phyloP scores from a whole-genome alignment of 2,113 vertebrate species.

The Stegostoma tigrinum region DNA sequence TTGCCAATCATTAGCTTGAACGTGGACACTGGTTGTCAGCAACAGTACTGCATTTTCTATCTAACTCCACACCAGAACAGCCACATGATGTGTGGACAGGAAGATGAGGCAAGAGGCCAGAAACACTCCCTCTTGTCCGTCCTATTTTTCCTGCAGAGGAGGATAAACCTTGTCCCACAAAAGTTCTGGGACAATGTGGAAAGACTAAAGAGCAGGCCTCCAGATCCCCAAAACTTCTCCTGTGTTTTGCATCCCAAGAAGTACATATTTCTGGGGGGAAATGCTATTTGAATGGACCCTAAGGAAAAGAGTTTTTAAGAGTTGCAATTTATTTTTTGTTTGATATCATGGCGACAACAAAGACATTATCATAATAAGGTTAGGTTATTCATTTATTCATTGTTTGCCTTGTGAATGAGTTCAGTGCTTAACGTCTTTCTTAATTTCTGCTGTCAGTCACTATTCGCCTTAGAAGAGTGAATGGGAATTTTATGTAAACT shows the following conservation, averaged over 20 bases:
- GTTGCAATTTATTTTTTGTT: neutral
- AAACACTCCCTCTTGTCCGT: neutral
- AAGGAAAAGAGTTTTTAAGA: neutral
- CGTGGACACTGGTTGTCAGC: neutral
- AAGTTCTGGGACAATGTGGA: neutral
- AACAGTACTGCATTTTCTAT: too few species aligned
- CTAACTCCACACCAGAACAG: neutral
- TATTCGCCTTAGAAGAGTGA: neutral
- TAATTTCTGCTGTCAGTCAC: neutral
- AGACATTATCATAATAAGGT: neutral
- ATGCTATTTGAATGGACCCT: neutral
- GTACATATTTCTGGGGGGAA: neutral
- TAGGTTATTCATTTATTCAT: neutral
- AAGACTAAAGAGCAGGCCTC: neutral
- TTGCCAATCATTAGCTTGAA: neutral
- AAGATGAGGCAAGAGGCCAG: neutral
- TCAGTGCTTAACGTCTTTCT: neutral
- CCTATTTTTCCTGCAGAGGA: neutral
- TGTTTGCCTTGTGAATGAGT: neutral
- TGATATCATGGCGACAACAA: neutral
- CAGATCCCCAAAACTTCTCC: neutral
- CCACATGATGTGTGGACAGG: neutral
- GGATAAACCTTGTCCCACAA: neutral
- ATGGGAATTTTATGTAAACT: neutral
- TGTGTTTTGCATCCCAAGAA: neutral